phyloP scores from a whole-genome alignment of 2,113 vertebrate genomes.

The Colius striatus region DNA sequence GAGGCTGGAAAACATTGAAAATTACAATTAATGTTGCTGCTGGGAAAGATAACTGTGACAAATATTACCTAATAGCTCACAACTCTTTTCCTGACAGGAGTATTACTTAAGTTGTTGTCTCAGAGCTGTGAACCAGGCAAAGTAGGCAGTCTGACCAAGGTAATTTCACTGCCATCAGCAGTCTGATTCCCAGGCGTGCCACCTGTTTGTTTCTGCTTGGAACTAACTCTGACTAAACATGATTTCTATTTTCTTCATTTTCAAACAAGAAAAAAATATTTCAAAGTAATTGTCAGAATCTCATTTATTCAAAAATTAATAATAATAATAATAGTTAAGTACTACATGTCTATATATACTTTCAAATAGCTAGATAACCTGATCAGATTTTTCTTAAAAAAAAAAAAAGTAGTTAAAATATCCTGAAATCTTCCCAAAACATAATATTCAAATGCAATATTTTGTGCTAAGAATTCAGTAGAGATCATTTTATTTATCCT shows the following conservation, averaged over 20 bases:
- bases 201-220: background rate
- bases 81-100: background rate
- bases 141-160: background rate
- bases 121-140: background rate
- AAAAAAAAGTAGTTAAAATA: background rate
- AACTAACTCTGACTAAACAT: background rate
- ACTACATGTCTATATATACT: background rate
- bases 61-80: background rate
- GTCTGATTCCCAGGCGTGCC: background rate
- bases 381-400: background rate
- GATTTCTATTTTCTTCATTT: background rate
- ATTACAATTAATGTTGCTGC: background rate
- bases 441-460: background rate
- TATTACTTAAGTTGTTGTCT: background rate
- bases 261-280: background rate
- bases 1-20: background rate
- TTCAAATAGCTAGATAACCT: background rate
- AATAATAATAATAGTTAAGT: background rate
- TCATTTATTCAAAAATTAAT: background rate
- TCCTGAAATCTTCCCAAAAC: background rate
- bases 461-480: background rate
- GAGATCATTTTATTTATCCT: background rate
- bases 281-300: background rate
- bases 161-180: background rate
- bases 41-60: background rate